Evolutionary conservation across 2,797 vertebrate genomes (phyloP).

Genomic region (Kryptolebias ocellatus): DNA sequence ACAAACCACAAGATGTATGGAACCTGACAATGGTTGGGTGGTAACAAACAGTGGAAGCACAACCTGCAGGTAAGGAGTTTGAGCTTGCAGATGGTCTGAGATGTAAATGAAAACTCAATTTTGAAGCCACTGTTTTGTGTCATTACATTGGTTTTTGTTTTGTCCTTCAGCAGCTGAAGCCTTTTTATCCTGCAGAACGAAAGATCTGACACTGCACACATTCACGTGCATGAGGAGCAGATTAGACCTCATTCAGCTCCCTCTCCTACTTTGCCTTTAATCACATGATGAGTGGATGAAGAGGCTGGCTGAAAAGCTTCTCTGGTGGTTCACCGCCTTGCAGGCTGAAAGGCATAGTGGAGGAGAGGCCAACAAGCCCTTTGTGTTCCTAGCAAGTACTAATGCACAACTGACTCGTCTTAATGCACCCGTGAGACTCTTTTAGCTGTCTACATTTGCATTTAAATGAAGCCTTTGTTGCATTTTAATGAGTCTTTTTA

Average conservation of each 20-base stretch:
- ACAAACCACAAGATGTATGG: too few relatives aligned
- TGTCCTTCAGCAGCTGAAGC: constrained; percentile 88
- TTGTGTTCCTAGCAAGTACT: constrained; percentile 89
- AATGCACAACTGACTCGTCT: constrained; percentile 88
- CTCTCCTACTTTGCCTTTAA: constrained; percentile 37
- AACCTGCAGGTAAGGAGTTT: too few relatives aligned
- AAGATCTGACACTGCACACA: constrained; percentile 78
- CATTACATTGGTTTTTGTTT: constrained; percentile 71
- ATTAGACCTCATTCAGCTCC: constrained; percentile 83
- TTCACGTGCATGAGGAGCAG: constrained; percentile 87
- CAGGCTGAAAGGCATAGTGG: constrained; percentile 63
- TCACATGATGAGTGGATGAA: constrained; percentile 13
- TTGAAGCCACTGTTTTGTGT: too few relatives aligned
- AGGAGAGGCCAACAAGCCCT: constrained; percentile 26
- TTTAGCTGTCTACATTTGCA: constrained; percentile 91
- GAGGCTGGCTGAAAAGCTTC: constrained; percentile 13
- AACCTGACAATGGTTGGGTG: too few relatives aligned
- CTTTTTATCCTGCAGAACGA: constrained; percentile 77
- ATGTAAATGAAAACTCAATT: too few relatives aligned
- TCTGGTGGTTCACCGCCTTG: constrained; percentile 39
- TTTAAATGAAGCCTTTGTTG: constrained; percentile 78
- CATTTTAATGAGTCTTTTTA: constrained; percentile 89
- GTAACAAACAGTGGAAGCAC: too few relatives aligned
- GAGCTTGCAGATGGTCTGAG: too few relatives aligned
- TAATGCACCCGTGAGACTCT: constrained; percentile 89